Evolutionary conservation across 2,888 invertebrate genomes (phyloP), one percentile per base, ranked within the genome.

Genomic region (Tetanocera ferruginea): DNA sequence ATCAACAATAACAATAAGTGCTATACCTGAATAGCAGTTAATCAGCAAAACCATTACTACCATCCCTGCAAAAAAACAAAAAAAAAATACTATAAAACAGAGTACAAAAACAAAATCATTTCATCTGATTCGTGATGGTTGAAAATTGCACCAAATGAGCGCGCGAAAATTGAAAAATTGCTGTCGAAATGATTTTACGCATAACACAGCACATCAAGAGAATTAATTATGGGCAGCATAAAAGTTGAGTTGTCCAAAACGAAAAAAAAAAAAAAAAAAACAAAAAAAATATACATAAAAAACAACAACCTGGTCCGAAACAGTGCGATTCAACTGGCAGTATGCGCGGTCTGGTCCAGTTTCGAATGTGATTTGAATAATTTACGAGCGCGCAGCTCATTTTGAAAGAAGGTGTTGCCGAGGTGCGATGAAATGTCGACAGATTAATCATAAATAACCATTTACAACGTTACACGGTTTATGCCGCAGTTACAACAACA

Each of bases 361-460:
- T 43, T 43, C 75, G 31, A 66, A 66, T 75, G 75, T 75, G 75
- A 75, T 75, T 75, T 75, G 75, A 75, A 75, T 75, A 75, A 75
- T 75, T 52, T 75, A 75, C 75, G 75, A 75, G 52, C 34, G 28
- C 28, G 43, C 49, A 37, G 51, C 52, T 57, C 72, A 51, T 55
- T 73, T 23, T 43, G 34, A 43, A 52, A 67, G 75, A 75, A 75
- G 75, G 66, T 75, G 76, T 69, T 76, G 60, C 60, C 60, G 70
- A 60, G 76, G 60, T 60, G 76, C 60, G 76, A 67, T 76, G 69
- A 81, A 80, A 80, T 78, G 77, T 76, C 80, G 80, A 82, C 76
- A 79, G 80, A 82, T 81, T 82, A 82, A 82, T 82, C 81, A 80
- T 82, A 82, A 82, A 82, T 81, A 76, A 79, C 79, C 76, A 82